Evolutionary conservation across 2,797 vertebrate species (phyloP), one percentile per base, ranked within the genome.

Genomic region (Buphagus erythrorhynchus): DNA sequence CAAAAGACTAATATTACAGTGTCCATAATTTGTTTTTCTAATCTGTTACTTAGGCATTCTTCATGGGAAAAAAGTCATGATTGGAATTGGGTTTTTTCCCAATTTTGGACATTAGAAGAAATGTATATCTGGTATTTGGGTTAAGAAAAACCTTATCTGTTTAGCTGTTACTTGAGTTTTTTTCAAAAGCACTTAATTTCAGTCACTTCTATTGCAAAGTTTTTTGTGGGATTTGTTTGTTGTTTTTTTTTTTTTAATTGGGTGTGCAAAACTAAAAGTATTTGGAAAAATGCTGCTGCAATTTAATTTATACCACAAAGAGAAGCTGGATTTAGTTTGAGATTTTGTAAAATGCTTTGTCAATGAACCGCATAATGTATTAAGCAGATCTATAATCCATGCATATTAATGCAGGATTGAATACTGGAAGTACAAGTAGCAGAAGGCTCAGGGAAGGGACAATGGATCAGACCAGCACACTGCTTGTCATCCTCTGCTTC

Each of bases 111-210:
- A n/a, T 61, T 72, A 62, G 61, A 45, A 65, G 48, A 88, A 78
- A 78, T 21, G 3, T 33, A 3, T 51, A 77, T 61, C 24, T 42
- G 58, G 54, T 59, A 73, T 89, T 95, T 88, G 63, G 43, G 35
- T 93, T 93, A 58, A 95, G 21, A 80, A 96, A 96, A 94, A 62
- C 29, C 38, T 63, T 58, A 93, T 93, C 69, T 92, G 46, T 96
- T 96, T 63, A 88, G 90, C 69, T 93, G 63, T 89, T 90, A 63
- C 35, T 45, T 51, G n/a, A 89, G 66, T 46, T 45, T 74, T 88
- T 89, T 97, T 62, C 87, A 88, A 93, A 95, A 66, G 6, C 45
- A 74, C 72, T 83, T 88, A 22, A 86, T 96, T 91, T 94, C 75
- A 91, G 78, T 86, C 58, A 75, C 42, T 95, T 80, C n/a, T 85